These are phyloP conservation scores for Scolopax rusticola DNA, from an alignment of 2,797 vertebrate species.

Conservation along the genomic window DNA sequence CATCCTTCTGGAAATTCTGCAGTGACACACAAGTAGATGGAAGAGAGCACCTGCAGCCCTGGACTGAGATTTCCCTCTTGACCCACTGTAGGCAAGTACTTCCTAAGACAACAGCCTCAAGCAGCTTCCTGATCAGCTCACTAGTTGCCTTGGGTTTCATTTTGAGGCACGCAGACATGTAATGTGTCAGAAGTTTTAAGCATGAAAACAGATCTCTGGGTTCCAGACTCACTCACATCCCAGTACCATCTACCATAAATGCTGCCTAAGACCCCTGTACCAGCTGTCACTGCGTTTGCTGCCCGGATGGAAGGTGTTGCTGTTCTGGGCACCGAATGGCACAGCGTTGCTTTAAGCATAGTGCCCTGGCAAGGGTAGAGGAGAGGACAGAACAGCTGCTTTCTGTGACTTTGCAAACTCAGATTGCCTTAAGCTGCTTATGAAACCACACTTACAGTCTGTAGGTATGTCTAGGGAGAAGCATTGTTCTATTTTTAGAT, in stretches of 20 bases:
- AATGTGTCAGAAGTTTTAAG: background rate
- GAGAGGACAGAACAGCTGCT: background rate
- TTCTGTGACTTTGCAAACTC: background rate
- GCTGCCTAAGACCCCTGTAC: background rate
- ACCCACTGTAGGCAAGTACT: background rate
- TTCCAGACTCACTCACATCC: background rate
- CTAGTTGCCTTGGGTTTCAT: background rate
- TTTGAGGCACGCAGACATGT: background rate
- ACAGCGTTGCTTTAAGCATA: background rate
- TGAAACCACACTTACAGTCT: constrained; percentile 6
- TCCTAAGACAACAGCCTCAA: background rate
- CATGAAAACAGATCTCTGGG: background rate
- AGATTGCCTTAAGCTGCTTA: background rate
- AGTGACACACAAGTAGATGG: background rate
- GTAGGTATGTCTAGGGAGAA: background rate
- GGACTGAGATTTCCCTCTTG: background rate
- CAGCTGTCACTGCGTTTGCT: background rate
- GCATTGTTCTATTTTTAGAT: constrained; percentile 29
- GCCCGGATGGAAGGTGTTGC: background rate
- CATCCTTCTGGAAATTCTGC: background rate
- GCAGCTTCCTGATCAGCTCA: background rate
- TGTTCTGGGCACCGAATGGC: background rate
- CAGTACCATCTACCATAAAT: background rate
- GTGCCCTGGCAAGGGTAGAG: background rate
- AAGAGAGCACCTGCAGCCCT: background rate